These are phyloP conservation scores for Lytechinus pictus DNA, from an alignment of 35 echinoderm and acorn worm genomes.

Conservation along the genomic window DNA sequence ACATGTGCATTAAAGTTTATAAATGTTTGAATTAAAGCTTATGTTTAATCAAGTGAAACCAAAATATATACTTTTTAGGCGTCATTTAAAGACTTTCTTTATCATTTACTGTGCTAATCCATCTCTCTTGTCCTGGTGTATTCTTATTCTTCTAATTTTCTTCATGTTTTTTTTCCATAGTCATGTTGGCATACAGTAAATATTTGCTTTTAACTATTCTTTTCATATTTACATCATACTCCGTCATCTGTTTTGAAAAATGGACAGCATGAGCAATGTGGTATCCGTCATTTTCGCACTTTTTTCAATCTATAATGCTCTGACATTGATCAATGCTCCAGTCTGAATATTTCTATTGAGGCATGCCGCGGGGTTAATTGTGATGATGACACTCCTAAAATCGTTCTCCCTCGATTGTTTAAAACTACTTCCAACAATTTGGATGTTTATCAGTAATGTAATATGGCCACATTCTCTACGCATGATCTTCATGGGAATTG, in stretches of 20 bases:
- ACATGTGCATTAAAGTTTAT: too few species aligned
- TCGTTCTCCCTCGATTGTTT: neutral
- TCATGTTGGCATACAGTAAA: neutral
- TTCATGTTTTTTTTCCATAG: neutral
- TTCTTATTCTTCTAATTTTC: neutral
- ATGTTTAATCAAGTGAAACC: too few species aligned
- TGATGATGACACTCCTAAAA: slow-evolving; percentile 6
- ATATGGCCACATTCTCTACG: neutral
- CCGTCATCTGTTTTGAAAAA: neutral
- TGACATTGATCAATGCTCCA: slow-evolving; percentile 27
- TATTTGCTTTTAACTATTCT: neutral
- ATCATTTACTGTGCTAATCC: too few species aligned
- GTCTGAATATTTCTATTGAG: slow-evolving; percentile 32
- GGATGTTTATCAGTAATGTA: neutral
- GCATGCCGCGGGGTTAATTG: slow-evolving; percentile 31
- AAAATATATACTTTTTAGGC: too few species aligned
- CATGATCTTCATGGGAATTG: neutral
- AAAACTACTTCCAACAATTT: neutral
- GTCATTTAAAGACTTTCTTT: too few species aligned
- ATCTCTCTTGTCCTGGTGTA: too few species aligned
- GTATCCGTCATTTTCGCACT: neutral
- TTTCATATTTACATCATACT: neutral
- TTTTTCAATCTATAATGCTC: neutral
- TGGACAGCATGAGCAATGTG: neutral
- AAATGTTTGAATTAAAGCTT: too few species aligned